Percentiles rank a stretch among this genome's conserved stretches.
phyloP scores from a whole-genome alignment of 2,888 invertebrate genomes.

The Nomada hirtipes region DNA sequence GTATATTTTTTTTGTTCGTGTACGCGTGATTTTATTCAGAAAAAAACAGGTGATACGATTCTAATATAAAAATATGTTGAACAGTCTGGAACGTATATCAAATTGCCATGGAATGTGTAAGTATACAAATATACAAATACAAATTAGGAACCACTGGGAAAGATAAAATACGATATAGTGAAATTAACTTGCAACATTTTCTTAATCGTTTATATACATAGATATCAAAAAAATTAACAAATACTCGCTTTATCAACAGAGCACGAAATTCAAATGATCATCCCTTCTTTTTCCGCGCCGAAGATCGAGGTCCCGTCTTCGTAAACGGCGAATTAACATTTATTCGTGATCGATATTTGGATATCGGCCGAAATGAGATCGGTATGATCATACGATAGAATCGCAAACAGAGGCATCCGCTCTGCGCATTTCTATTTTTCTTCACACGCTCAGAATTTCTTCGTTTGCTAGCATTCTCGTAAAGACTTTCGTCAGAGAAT shows the following conservation, averaged over 20 bases:
- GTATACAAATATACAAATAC: conserved; percentile 26
- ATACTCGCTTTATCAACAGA: not conserved
- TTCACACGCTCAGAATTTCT: not conserved
- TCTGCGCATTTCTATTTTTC: conserved; percentile 10
- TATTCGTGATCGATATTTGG: conserved; percentile 40
- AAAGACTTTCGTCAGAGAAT: not conserved
- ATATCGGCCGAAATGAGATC: conserved; percentile 24
- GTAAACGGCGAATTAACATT: conserved; percentile 4
- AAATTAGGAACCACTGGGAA: not conserved
- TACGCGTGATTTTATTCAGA: not conserved
- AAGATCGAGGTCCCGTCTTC: conserved; percentile 23
- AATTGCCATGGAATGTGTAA: not conserved
- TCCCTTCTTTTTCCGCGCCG: conserved; percentile 48
- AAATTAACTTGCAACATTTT: conserved; percentile 1
- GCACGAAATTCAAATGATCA: conserved; percentile 7
- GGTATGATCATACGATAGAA: conserved; percentile 68
- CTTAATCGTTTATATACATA: conserved; percentile 31
- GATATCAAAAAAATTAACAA: not conserved
- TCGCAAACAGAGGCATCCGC: conserved; percentile 73
- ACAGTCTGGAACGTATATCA: not conserved
- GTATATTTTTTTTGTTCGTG: not conserved
- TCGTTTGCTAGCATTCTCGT: not conserved
- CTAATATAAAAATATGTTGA: not conserved
- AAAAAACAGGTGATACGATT: not conserved
- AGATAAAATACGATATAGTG: not conserved